Percentiles rank a stretch among this genome's conserved stretches.
phyloP scores from a whole-genome alignment of 1,140 invertebrate genomes.

The Oncopeltus fasciatus region DNA sequence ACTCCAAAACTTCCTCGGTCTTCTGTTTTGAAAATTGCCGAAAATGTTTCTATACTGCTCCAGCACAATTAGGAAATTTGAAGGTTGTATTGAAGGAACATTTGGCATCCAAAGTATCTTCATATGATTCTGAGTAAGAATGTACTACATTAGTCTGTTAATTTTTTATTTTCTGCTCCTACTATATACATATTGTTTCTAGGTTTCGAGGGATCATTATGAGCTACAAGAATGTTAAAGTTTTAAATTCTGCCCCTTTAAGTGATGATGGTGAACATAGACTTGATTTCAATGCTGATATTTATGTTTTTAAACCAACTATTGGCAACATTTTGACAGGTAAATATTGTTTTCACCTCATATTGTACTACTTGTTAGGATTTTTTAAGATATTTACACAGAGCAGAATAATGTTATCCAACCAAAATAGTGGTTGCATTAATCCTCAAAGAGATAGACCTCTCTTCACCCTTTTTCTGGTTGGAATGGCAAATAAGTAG shows the following conservation, averaged over 20 bases:
- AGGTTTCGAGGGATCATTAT: constrained; percentile 14
- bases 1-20: constrained; percentile 6
- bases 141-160: background rate
- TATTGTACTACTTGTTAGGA: background rate
- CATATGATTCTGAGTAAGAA: constrained; percentile 14
- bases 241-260: background rate
- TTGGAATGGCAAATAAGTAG: no score
- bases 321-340: constrained; percentile 11
- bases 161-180: background rate
- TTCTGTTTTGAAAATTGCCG: background rate
- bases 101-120: constrained; percentile 4
- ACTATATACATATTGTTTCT: background rate
- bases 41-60: background rate
- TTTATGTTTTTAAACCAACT: constrained; percentile 15
- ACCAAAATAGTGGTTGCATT: no score
- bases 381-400: no score
- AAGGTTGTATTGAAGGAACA: background rate
- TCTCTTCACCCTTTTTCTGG: no score
- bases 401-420: no score
- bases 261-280: constrained; percentile 6
- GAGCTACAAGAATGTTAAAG: constrained; percentile 12
- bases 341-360: background rate
- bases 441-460: no score
- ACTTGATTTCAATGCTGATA: constrained; percentile 14
- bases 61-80: background rate